Evolutionary conservation across 2,888 invertebrate genomes (phyloP), one percentile per base, ranked within the genome.

Genomic region (Bellardia pandia): DNA sequence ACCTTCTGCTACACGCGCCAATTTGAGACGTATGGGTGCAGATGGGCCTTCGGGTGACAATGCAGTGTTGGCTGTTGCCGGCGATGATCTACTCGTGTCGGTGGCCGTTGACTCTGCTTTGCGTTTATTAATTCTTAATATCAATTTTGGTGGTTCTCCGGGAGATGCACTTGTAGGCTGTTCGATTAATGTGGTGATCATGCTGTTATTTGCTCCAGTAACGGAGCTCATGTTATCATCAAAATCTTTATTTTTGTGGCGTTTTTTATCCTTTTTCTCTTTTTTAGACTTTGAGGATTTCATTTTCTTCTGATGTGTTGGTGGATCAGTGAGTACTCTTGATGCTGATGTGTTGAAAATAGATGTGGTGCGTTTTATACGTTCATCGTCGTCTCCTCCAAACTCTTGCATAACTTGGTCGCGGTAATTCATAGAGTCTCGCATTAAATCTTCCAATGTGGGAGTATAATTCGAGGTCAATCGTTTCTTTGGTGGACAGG

Each of bases 341-440:
- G 83, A 56, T 33, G 60, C 58, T 14, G 88, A 80, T 5, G 69
- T 81, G 23, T 87, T 88, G 11, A 68, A 93, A 94, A 95, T 94
- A 93, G 94, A 69, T 37, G 77, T 45, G 9, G 79, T 56, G 0
- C 89, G 89, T n/a, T 87, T 87, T 9, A 79, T 88, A 16, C 88
- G 88, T 64, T 91, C 91, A 79, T 94, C 94, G 80, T 94, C 94
- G 89, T 96, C 96, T 90, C 96, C 96, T 85, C 96, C 96, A 91
- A 97, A 97, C 91, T 96, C 96, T 5, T 97, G 97, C 96, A 97
- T 97, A 3, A 98, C 96, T 95, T 95, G 96, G 88, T 96, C 96
- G 16, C 98, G 95, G 93, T 95, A 98, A 91, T 97, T 97, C 98
- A 98, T 98, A 90, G 96, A 97, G 90, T 98, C 97, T 2, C 97